Evolutionary conservation across 1,140 invertebrate species (phyloP), one percentile per base, ranked within the genome.

Genomic region (Helicorthomorpha holstii): DNA sequence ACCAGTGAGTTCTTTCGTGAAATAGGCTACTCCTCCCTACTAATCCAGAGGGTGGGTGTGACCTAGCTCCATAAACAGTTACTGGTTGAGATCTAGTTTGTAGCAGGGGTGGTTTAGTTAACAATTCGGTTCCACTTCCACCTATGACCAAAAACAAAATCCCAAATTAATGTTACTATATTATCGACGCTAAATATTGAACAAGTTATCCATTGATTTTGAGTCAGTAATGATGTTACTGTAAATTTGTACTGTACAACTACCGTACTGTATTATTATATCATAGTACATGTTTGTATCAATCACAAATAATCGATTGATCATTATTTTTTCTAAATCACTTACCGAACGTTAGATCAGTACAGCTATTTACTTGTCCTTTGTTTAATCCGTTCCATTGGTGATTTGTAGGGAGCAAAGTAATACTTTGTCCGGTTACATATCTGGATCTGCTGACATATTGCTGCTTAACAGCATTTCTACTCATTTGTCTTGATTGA

Each of bases 361-460:
- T n/a, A n/a, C n/a, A n/a, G n/a, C n/a, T n/a, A n/a, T n/a, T n/a
- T n/a, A n/a, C n/a, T n/a, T n/a, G n/a, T n/a, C n/a, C n/a, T n/a
- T n/a, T n/a, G n/a, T 34, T 34, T 16, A 16, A 34, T 34, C 29
- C 7, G 16, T 7, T 34, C 16, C 29, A 34, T 16, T 16, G 16
- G 29, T 34, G 7, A 7, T 16, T 7, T 7, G 7, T 16, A 34
- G 16, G 16, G 16, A 34, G 16, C 29, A 16, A 7, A 34, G 16
- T 34, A 7, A 34, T 16, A 34, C 16, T 34, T 3, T 54, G 16
- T 50, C 70, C 81, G 51, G 79, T 76, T 49, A 83, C 70, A 60
- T 84, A 85, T 63, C 82, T 68, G 47, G 81, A 74, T 58, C 82
- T 76, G 42, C 70, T 74, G 38, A 83, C 59, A 62, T 84, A 85